A percentile compares a stretch with the other conserved stretches of the same genome.
phyloP scores from a whole-genome alignment of 2,797 vertebrate species.

The Pitangus sulphuratus region DNA sequence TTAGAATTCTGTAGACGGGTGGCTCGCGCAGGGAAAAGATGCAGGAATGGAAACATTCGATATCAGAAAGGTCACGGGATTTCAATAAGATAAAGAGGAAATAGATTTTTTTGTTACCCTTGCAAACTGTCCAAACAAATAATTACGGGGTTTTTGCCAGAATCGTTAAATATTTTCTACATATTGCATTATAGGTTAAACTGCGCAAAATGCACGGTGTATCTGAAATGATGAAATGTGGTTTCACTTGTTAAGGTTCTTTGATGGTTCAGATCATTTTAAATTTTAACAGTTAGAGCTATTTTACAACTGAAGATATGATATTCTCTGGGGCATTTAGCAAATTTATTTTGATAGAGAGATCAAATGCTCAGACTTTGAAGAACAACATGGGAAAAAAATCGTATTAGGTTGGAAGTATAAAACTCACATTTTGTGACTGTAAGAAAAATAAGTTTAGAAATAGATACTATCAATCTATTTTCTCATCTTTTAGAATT shows the following conservation, averaged over 20 bases:
- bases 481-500: slow-evolving; percentile 50
- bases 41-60: neutral
- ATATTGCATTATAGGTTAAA: neutral
- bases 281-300: neutral
- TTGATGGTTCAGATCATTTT: neutral
- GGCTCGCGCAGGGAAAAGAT: neutral
- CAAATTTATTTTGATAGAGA: slow-evolving; percentile 10
- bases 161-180: neutral
- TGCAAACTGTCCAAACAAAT: neutral
- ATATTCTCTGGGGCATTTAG: neutral
- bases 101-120: neutral
- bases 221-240: neutral
- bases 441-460: slow-evolving; percentile 44
- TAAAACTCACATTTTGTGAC: neutral
- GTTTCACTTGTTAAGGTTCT: neutral
- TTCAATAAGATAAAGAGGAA: neutral
- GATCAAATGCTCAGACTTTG: slow-evolving; percentile 8
- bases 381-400: neutral
- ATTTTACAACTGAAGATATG: neutral
- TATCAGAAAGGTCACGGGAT: neutral
- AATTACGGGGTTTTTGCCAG: neutral
- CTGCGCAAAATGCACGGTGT: neutral
- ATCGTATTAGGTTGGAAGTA: neutral
- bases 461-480: slow-evolving; percentile 18
- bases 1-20: neutral